A percentile compares a stretch with the other conserved stretches of the same genome.
Evolutionary conservation across 2,113 vertebrate species (phyloP).

Genomic region (Myodes glareolus): DNA sequence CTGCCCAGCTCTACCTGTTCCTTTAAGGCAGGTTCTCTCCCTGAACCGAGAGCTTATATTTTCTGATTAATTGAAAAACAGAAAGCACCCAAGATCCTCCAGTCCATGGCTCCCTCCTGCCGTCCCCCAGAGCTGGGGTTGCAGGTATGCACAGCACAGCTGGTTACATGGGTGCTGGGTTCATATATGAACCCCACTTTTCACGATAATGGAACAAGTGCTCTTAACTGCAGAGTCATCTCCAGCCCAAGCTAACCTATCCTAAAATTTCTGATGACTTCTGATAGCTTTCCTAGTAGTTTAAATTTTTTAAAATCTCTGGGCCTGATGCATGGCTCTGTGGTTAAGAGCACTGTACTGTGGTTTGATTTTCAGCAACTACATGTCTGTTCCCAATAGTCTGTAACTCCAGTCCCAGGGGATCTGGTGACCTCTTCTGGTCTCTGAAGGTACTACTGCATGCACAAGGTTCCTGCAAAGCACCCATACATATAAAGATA

Average conservation of each 20-base stretch:
- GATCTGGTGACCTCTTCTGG: neutral
- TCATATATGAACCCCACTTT: neutral
- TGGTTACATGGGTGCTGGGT: neutral
- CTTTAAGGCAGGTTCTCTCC: neutral
- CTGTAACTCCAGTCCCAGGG: neutral
- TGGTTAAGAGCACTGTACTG: neutral
- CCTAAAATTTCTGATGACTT: conserved; percentile 31
- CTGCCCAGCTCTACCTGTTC: neutral
- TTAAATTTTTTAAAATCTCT: neutral
- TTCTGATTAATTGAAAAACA: neutral
- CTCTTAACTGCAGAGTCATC: neutral
- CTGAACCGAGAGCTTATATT: neutral
- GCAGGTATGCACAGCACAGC: neutral
- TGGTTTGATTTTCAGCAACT: neutral
- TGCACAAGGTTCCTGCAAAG: neutral
- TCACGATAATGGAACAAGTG: neutral
- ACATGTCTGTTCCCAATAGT: neutral
- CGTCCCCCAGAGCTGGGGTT: neutral
- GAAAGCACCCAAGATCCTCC: neutral
- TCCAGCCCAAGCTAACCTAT: neutral
- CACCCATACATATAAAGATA: neutral
- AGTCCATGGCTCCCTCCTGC: neutral
- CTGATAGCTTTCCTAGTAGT: conserved; percentile 28
- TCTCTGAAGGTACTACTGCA: neutral
- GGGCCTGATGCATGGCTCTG: neutral